A percentile compares a stretch with the other conserved stretches of the same genome.
Conservation (phyloP, 1,140 invertebrate genomes). For the Drosophila nebulosa region DNA sequence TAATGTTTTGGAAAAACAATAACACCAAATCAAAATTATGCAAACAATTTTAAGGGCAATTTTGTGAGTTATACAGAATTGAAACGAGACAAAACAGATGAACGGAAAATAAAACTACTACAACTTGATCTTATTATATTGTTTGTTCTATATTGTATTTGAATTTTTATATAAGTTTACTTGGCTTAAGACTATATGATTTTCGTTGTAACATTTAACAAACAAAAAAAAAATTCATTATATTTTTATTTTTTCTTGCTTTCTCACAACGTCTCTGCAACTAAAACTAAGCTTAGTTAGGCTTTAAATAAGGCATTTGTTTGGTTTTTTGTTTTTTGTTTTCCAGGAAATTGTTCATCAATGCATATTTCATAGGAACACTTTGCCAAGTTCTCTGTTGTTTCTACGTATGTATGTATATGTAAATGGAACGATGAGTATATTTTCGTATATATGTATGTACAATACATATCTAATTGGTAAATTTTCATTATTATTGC, state of each 20-base stretch:
- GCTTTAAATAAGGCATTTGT: constrained; percentile 72
- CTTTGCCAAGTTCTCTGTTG: constrained; percentile 57
- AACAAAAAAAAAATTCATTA: constrained; percentile 5
- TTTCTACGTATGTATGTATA: constrained; percentile 19
- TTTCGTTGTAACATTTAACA: constrained; percentile 23
- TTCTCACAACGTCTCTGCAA: constrained; percentile 50
- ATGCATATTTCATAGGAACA: constrained; percentile 60
- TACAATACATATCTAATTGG: constrained; percentile 19
- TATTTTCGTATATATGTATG: constrained; percentile 36
- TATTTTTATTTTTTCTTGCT: constrained; percentile 14
- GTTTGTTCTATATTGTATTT: background rate
- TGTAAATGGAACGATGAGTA: constrained; percentile 28
- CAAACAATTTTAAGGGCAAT: constrained; percentile 16
- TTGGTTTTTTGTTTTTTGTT: constrained; percentile 29
- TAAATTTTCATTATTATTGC: constrained; percentile 16
- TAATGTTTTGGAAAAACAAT: background rate
- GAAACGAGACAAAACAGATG: background rate
- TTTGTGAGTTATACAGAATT: background rate
- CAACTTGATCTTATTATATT: constrained; percentile 12
- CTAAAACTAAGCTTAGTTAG: constrained; percentile 60
- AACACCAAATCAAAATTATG: constrained; percentile 55
- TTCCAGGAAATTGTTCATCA: constrained; percentile 18
- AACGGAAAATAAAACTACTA: background rate
- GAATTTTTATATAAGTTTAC: constrained; percentile 6
- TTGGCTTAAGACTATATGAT: constrained; percentile 22